phyloP scores from a whole-genome alignment of 2,888 invertebrate species.

The Eudemis profundana region DNA sequence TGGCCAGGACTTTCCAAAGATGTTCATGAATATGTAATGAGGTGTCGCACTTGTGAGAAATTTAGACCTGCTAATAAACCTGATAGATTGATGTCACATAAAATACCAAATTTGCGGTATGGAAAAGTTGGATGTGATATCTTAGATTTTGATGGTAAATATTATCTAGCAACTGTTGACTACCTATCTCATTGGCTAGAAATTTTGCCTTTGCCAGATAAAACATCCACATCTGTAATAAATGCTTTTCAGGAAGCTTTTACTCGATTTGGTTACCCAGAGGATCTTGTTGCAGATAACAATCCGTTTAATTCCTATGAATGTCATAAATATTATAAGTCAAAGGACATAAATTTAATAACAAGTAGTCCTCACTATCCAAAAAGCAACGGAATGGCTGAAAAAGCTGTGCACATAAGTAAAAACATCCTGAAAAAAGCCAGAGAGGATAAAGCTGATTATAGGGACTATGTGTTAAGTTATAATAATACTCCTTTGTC shows the following conservation, averaged over 20 bases:
- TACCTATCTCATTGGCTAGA: conserved; percentile 45
- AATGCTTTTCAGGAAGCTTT: conserved; percentile 27
- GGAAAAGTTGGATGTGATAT: conserved; percentile 45
- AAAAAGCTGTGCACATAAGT: conserved; percentile 41
- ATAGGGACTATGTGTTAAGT: conserved; percentile 33
- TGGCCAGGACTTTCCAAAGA: conserved; percentile 21
- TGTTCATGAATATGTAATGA: neutral
- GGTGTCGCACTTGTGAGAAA: conserved; percentile 30
- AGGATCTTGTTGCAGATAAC: conserved; percentile 27
- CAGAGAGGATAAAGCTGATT: conserved; percentile 41
- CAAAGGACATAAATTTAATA: conserved; percentile 31
- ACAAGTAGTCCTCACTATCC: conserved; percentile 44
- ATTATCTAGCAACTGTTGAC: conserved; percentile 39
- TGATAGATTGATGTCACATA: conserved; percentile 12
- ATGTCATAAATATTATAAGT: too few relatives aligned
- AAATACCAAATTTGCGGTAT: conserved; percentile 30
- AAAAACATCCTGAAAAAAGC: conserved; percentile 42
- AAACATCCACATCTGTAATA: conserved; percentile 24
- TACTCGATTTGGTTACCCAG: conserved; percentile 39
- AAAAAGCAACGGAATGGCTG: too few relatives aligned
- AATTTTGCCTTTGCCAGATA: conserved; percentile 31
- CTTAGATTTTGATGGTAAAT: conserved; percentile 37
- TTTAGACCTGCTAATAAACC: conserved; percentile 23
- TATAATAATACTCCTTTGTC: conserved; percentile 44
- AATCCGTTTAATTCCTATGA: too few relatives aligned